Percentiles rank a stretch among this genome's conserved stretches.
phyloP scores from a whole-genome alignment of 2,113 vertebrate species.

The Pangasianodon hypophthalmus region DNA sequence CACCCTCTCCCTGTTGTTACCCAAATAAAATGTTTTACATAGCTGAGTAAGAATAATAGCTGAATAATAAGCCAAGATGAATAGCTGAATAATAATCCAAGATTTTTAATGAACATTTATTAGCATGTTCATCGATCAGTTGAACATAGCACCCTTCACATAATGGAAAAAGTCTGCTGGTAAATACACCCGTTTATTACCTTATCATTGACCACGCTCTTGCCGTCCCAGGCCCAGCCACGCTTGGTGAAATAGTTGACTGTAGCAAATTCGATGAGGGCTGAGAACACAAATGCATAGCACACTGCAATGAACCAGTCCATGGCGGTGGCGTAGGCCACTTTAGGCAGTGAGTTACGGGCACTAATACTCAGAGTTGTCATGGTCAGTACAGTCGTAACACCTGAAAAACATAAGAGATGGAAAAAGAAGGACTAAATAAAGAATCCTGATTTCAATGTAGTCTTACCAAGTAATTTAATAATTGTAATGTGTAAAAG shows the following conservation, averaged over 20 bases:
- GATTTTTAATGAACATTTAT: not conserved
- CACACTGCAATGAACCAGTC: conserved; percentile 99
- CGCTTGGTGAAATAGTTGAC: conserved; percentile 99
- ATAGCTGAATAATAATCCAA: not conserved
- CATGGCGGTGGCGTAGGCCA: conserved; percentile 98
- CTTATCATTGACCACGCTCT: conserved; percentile 96
- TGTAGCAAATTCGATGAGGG: conserved; percentile 96
- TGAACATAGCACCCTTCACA: conserved; percentile 34
- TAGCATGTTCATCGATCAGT: not conserved
- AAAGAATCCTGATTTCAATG: conserved; percentile 23
- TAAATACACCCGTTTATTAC: conserved; percentile 74
- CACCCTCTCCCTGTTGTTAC: not conserved
- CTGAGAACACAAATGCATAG: conserved; percentile 98
- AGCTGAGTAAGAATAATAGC: not conserved
- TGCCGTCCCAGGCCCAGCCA: conserved; percentile 99
- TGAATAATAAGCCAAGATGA: not conserved
- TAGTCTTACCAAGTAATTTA: conserved; percentile 1
- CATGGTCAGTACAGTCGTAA: conserved; percentile 97
- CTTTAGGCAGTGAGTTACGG: conserved; percentile 95
- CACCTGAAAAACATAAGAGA: conserved; percentile 75
- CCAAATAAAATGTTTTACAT: not conserved
- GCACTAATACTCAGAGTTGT: conserved; percentile 96
- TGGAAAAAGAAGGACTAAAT: not conserved
- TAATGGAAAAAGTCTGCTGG: conserved; percentile 2
- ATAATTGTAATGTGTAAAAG: conserved; percentile 29